phyloP scores from a whole-genome alignment of 2,888 invertebrate genomes.

The Polymixis flavicincta region DNA sequence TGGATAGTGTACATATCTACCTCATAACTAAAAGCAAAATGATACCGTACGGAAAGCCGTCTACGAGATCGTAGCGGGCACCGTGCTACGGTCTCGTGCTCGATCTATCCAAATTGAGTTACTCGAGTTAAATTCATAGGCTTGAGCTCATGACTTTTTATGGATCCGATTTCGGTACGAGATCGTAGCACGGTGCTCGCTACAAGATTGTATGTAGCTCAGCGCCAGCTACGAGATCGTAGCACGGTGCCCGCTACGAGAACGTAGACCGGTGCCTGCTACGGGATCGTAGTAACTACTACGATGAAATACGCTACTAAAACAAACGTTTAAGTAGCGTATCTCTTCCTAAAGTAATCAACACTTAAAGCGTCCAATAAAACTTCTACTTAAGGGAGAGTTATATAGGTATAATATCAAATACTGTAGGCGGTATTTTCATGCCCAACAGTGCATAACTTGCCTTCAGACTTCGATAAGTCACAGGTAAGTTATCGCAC shows the following conservation, averaged over 20 bases:
- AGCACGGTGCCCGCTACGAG: no score
- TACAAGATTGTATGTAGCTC: slow-evolving; percentile 11
- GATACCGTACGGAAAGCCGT: neutral
- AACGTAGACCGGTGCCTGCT: neutral
- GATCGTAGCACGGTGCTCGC: neutral
- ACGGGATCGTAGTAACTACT: neutral
- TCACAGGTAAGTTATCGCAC: neutral
- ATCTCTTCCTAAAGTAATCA: neutral
- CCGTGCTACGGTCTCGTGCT: no score
- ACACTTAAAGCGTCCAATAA: neutral
- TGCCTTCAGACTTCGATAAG: neutral
- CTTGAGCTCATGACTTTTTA: no score
- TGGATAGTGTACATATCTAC: no score
- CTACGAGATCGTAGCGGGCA: slow-evolving; percentile 12
- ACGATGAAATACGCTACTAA: no score
- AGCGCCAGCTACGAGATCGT: slow-evolving; percentile 1
- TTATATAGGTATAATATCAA: neutral
- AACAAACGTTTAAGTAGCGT: neutral
- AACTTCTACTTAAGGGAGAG: no score
- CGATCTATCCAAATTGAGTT: no score
- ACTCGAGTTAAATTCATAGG: no score
- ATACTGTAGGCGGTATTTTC: neutral
- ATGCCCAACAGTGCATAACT: neutral
- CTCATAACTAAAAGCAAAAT: neutral
- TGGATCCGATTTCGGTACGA: no score